Evolutionary conservation across 2,888 invertebrate genomes (phyloP).

Genomic region (Agriopis leucophaearia): DNA sequence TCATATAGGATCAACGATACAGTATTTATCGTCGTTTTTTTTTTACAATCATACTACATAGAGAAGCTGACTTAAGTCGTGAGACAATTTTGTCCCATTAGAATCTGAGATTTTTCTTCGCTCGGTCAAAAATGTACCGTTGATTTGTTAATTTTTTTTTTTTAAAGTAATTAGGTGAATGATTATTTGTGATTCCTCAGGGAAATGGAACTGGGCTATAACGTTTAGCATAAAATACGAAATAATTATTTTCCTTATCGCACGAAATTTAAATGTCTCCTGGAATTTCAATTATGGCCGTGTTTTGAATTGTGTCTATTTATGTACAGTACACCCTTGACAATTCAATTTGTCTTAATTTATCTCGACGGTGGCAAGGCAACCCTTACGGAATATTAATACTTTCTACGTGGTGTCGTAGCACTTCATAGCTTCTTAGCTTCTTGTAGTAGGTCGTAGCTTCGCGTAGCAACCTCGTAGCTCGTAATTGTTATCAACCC

Average conservation of each 20-base stretch:
- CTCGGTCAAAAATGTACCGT: background rate
- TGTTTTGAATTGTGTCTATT: slow-evolving; percentile 46
- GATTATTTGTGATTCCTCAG: slow-evolving; percentile 16
- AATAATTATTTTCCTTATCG: slow-evolving; percentile 42
- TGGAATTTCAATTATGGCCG: slow-evolving; percentile 47
- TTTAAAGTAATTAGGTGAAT: slow-evolving; percentile 1
- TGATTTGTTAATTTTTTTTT: no score
- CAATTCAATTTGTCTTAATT: slow-evolving; percentile 51
- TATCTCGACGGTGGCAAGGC: slow-evolving; percentile 42
- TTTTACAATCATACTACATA: no score
- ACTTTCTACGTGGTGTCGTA: slow-evolving; percentile 34
- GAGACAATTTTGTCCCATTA: no score
- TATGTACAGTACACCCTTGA: slow-evolving; percentile 47
- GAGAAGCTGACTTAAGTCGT: no score
- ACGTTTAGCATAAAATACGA: slow-evolving; percentile 21
- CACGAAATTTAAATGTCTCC: slow-evolving; percentile 41
- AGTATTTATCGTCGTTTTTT: no score
- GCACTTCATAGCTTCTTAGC: slow-evolving; percentile 23
- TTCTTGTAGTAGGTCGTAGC: slow-evolving; percentile 20
- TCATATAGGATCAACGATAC: no score
- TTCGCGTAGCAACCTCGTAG: slow-evolving; percentile 24
- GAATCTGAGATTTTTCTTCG: no score
- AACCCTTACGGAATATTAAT: slow-evolving; percentile 46
- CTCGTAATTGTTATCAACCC: slow-evolving; percentile 17
- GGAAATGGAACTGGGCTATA: slow-evolving; percentile 14